Evolutionary conservation across 2,888 invertebrate species (phyloP).

Genomic region (Parthenolecanium corni): DNA sequence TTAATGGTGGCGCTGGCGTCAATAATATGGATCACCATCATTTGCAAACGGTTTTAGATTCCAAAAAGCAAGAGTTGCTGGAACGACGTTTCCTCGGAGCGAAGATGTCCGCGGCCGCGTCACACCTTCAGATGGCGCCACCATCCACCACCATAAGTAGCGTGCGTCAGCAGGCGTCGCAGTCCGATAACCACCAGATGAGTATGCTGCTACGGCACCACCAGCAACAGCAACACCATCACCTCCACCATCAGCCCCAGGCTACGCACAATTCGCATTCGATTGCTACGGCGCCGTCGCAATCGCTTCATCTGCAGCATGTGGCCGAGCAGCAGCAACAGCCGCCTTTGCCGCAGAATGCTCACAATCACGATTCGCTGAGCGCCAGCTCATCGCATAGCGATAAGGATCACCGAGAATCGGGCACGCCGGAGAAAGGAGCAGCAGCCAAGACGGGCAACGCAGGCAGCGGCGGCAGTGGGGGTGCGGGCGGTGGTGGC

Average conservation of each 20-base stretch:
- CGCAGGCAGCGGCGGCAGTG: conserved; percentile 43
- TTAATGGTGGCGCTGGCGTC: conserved; percentile 60
- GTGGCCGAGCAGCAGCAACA: neutral
- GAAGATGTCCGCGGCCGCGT: conserved; percentile 51
- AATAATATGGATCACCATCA: conserved; percentile 78
- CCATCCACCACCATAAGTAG: conserved; percentile 22
- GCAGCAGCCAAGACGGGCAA: conserved; percentile 41
- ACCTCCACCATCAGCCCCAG: neutral
- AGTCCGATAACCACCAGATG: conserved; percentile 15
- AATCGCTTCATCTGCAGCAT: neutral
- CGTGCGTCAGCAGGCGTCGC: conserved; percentile 17
- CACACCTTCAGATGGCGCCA: conserved; percentile 28
- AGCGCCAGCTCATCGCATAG: conserved; percentile 70
- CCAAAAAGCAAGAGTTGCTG: conserved; percentile 95
- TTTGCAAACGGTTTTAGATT: conserved; percentile 92
- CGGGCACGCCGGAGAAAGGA: conserved; percentile 64
- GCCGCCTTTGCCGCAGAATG: neutral
- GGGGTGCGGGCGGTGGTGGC: conserved; percentile 44
- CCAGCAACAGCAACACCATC: neutral
- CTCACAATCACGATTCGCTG: conserved; percentile 23
- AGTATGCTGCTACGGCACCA: conserved; percentile 18
- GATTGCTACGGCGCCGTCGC: neutral
- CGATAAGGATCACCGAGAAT: conserved; percentile 74
- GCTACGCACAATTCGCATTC: conserved; percentile 5
- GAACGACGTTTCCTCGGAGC: conserved; percentile 95